Percentiles rank a stretch among this genome's conserved stretches.
Evolutionary conservation across 2,888 invertebrate genomes (phyloP).

Genomic region (Charanyca ferruginea): DNA sequence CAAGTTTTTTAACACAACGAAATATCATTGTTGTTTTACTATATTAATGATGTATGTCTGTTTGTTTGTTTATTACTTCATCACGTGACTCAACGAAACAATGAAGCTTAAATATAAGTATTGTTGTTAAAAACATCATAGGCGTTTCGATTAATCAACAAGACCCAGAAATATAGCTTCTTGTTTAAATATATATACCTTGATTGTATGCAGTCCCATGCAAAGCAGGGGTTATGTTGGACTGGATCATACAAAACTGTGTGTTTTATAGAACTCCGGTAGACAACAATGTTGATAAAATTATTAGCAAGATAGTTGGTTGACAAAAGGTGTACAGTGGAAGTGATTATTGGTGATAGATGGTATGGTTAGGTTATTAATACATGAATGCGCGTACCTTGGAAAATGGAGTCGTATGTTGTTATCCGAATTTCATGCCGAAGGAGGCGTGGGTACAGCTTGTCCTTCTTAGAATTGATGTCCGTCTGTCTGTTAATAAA

Average conservation of each 20-base stretch:
- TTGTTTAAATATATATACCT: not conserved
- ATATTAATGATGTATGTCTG: constrained; percentile 1
- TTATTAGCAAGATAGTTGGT: constrained; percentile 14
- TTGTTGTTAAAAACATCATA: not conserved
- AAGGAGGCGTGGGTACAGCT: not conserved
- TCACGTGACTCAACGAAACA: not conserved
- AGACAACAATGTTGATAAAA: constrained; percentile 32
- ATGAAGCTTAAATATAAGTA: not conserved
- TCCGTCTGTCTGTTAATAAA: constrained; percentile 1
- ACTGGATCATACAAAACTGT: not conserved
- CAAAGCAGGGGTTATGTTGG: not conserved
- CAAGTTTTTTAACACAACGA: not conserved
- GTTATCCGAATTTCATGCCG: not conserved
- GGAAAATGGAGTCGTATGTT: not conserved
- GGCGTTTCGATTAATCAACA: not conserved
- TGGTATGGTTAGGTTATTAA: constrained; percentile 16
- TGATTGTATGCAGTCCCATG: not conserved
- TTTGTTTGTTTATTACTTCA: not conserved
- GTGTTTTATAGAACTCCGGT: not conserved
- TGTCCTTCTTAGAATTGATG: constrained; percentile 2
- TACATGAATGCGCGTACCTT: constrained; percentile 1
- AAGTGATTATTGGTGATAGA: constrained; percentile 16
- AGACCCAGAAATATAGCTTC: not conserved
- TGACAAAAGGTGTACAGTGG: constrained; percentile 15
- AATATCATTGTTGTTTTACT: not conserved